These are phyloP conservation scores for Polydrusus cervinus DNA, from an alignment of 2,888 invertebrate species.

Conservation along the genomic window DNA sequence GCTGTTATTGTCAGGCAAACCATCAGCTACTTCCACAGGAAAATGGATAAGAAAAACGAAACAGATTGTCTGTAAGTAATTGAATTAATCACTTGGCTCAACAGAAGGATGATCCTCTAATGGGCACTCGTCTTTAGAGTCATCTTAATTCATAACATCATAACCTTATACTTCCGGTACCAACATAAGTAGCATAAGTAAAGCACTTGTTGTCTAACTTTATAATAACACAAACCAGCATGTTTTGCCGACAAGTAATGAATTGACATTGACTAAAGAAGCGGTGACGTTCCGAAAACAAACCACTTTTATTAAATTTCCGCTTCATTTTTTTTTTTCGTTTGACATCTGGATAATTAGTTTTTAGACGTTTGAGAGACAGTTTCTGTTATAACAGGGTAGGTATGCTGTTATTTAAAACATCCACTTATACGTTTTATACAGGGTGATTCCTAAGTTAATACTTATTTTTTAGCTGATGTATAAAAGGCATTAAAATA, in stretches of 20 bases:
- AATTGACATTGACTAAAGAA: background rate
- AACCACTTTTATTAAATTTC: conserved; percentile 44
- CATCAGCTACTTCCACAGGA: background rate
- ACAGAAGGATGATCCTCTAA: conserved; percentile 33
- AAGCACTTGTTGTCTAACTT: conserved; percentile 42
- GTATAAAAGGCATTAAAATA: too few relatives aligned
- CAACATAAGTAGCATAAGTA: conserved; percentile 31
- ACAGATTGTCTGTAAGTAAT: conserved; percentile 12
- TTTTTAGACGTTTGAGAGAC: conserved; percentile 21
- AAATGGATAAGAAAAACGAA: background rate
- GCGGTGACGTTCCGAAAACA: conserved; percentile 37
- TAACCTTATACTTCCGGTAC: conserved; percentile 37
- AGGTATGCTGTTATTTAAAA: conserved; percentile 8
- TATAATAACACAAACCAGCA: conserved; percentile 41
- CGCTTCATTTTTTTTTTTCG: conserved; percentile 34
- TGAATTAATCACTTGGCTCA: conserved; percentile 22
- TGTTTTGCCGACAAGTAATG: conserved; percentile 43
- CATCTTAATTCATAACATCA: conserved; percentile 21
- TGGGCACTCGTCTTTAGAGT: conserved; percentile 10
- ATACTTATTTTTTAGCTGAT: too few relatives aligned
- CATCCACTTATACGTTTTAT: too few relatives aligned
- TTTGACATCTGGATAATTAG: conserved; percentile 32
- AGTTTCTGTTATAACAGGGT: conserved; percentile 4
- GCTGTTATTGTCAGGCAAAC: background rate
- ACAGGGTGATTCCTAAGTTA: too few relatives aligned